These are phyloP conservation scores for Orthosia incerta DNA, from an alignment of 2,888 invertebrate genomes.

Conservation along the genomic window DNA sequence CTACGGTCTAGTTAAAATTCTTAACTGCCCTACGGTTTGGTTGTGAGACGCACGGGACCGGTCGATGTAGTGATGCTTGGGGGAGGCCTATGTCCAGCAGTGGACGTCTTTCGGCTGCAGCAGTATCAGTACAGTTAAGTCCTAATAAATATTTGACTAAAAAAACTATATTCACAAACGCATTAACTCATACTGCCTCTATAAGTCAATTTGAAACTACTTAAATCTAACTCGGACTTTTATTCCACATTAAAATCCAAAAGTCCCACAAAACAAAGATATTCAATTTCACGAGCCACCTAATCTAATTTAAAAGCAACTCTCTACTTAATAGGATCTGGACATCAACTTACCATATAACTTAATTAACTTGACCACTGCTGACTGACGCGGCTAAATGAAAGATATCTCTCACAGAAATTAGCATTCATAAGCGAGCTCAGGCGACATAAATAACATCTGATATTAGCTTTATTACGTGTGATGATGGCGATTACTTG, in stretches of 20 bases:
- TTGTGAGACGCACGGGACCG: too few species aligned
- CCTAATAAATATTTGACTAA: not conserved
- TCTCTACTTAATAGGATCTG: conserved; percentile 55
- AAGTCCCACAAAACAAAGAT: conserved; percentile 38
- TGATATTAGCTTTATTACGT: conserved; percentile 78
- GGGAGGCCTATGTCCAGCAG: too few species aligned
- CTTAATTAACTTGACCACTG: conserved; percentile 77
- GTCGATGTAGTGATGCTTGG: too few species aligned
- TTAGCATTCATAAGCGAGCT: conserved; percentile 88
- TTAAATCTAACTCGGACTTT: not conserved
- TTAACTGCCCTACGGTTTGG: not conserved
- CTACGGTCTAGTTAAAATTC: not conserved
- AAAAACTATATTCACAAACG: conserved; percentile 3
- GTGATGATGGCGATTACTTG: conserved; percentile 68
- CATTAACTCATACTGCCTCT: not conserved
- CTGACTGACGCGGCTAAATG: conserved; percentile 83
- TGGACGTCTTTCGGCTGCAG: too few species aligned
- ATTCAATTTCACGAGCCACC: conserved; percentile 28
- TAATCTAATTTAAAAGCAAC: conserved; percentile 53
- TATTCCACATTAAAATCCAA: conserved; percentile 7
- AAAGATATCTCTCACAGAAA: conserved; percentile 85
- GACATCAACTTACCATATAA: conserved; percentile 70
- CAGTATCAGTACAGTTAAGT: too few species aligned
- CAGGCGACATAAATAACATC: conserved; percentile 87
- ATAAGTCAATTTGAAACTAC: not conserved